A percentile compares a stretch with the other conserved stretches of the same genome.
These are phyloP conservation scores for Diadema setosum DNA, from an alignment of 35 echinoderm and acorn worm genomes.

Conservation along the genomic window DNA sequence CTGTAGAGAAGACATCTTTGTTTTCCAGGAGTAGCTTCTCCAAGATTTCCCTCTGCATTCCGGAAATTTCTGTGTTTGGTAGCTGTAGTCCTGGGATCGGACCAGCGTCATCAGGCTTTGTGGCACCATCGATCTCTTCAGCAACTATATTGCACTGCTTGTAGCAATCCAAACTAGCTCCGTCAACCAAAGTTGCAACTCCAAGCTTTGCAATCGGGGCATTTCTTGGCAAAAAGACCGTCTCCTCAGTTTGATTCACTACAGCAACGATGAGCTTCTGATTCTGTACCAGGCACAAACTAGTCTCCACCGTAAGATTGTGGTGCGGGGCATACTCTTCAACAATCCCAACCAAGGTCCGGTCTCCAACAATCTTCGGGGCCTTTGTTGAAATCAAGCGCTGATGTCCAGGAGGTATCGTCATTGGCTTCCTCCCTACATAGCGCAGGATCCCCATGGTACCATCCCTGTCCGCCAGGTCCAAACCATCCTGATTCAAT, in stretches of 20 bases:
- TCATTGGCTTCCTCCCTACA: neutral
- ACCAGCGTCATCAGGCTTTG: neutral
- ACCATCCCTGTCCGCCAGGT: neutral
- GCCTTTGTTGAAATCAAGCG: neutral
- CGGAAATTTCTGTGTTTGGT: neutral
- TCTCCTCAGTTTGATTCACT: neutral
- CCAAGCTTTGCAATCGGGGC: neutral
- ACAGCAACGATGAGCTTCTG: neutral
- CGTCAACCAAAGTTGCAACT: neutral
- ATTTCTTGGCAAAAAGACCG: neutral
- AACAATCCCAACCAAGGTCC: neutral
- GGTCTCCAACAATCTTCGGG: neutral
- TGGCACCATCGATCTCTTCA: neutral
- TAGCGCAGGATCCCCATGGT: neutral
- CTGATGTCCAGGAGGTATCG: neutral
- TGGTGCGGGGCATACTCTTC: neutral
- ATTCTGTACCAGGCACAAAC: neutral
- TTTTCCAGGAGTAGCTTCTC: neutral
- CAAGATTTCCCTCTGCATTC: neutral
- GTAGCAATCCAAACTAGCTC: neutral
- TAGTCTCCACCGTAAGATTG: neutral
- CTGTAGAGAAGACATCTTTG: constrained; percentile 32
- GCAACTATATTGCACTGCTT: too few relatives aligned
- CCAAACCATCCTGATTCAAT: neutral
- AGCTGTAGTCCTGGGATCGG: neutral